Conservation (phyloP, 2,888 invertebrate genomes). For the Didymodactylos carnosus region DNA sequence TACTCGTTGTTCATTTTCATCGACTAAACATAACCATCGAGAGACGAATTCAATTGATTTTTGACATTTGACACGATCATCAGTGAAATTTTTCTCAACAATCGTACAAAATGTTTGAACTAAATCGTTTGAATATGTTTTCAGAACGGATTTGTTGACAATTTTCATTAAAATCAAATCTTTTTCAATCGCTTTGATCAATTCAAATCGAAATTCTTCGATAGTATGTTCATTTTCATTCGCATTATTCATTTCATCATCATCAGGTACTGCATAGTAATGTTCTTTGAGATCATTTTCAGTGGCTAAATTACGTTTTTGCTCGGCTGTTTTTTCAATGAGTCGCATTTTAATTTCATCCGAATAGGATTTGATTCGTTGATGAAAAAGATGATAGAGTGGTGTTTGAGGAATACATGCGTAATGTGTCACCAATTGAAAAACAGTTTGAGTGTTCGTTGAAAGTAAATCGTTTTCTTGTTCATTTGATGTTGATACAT, state of each 20-base stretch:
- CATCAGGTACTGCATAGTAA: background rate
- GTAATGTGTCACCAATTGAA: background rate
- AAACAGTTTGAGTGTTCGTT: background rate
- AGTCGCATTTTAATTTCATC: background rate
- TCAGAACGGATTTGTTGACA: background rate
- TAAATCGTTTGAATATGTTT: background rate
- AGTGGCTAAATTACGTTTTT: background rate
- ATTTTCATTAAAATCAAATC: background rate
- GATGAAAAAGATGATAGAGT: background rate
- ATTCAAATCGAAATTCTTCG: background rate
- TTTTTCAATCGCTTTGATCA: background rate
- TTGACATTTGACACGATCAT: background rate
- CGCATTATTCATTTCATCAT: no score
- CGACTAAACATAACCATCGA: background rate
- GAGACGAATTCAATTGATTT: background rate
- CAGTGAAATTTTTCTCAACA: background rate
- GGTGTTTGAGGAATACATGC: background rate
- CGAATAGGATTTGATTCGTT: background rate
- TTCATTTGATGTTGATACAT: background rate
- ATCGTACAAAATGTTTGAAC: background rate
- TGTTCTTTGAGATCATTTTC: background rate
- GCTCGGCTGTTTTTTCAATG: background rate
- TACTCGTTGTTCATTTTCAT: background rate
- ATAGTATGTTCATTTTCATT: background rate
- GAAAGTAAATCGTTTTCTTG: background rate